Base-by-base conservation (phyloP, 2,797 vertebrate species). In the Carcharodon carcharias region DNA sequence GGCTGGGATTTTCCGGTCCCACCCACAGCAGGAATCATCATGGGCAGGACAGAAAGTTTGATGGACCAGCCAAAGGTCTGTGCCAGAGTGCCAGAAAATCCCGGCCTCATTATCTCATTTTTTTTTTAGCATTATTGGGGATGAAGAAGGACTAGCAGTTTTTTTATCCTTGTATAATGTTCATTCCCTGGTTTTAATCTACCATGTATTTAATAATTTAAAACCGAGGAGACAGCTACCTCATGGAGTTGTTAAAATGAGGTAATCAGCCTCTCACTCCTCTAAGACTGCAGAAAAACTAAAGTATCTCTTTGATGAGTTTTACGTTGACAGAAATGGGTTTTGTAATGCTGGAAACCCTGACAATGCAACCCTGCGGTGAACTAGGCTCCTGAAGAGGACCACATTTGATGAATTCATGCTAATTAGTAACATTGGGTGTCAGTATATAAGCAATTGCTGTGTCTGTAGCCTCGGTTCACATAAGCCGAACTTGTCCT, bases 321-420 rank as follows among this genome's bases (percentile, higher is more conserved):
- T 92, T 92, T 31, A 18, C 58, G 21, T 92, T 63, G 58, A 92
- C 89, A n/a, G 89, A 92, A 92, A n/a, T 92, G 89, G 63, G 45
- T 40, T 65, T 40, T 94, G 63, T 67, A 45, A 8, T 69, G 67
- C 9, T 23, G 1, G 21, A 4, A 95, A 69, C 21, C 1, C 65
- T 95, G 40, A 95, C 93, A 69, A 45, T 50, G 93, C 5, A 45
- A 71, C 93, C 40, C 67, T 71, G 40, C 61, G 94, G 61, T 40
- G 63, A 67, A 65, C 63, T 26, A 26, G 4, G 40, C 40, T 54
- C 40, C 92, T 63, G 56, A 93, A n/a, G 35, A 93, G 18, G 91
- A 65, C 16, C 21, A 63, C 65, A 50, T 45, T 50, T 95, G 92
- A 94, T 94, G 65, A 71, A 31, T 95, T 45, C 40, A 95, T 69